A percentile compares a stretch with the other conserved stretches of the same genome.
Conservation (phyloP, 2,888 invertebrate genomes). For the Tenodera sinensis region DNA sequence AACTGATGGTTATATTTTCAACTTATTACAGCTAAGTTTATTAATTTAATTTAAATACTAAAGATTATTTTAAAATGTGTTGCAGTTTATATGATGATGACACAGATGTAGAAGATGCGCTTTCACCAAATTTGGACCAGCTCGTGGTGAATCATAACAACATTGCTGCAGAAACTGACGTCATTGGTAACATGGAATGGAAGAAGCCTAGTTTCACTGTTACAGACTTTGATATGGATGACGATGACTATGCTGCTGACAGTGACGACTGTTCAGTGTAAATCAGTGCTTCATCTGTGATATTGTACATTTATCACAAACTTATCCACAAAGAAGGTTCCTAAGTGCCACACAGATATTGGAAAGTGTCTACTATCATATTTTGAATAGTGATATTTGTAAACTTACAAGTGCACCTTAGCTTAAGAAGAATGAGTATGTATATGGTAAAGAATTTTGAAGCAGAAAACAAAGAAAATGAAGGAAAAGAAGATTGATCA, state of each 20-base stretch:
- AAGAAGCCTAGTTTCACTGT: conserved; percentile 29
- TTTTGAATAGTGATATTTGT: neutral
- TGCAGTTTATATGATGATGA: conserved; percentile 60
- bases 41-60: neutral
- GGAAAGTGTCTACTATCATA: neutral
- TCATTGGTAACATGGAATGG: conserved; percentile 1
- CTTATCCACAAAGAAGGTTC: neutral
- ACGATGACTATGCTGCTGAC: conserved; percentile 36
- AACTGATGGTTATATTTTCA: neutral
- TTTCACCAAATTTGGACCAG: conserved; percentile 65
- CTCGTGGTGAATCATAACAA: conserved; percentile 42
- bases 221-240: conserved; percentile 33
- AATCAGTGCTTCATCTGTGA: neutral
- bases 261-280: conserved; percentile 36
- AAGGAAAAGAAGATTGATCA: neutral
- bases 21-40: neutral
- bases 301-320: neutral
- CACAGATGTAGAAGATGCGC: conserved; percentile 60
- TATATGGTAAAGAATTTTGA: neutral
- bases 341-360: neutral
- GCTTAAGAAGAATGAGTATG: neutral
- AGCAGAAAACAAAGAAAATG: neutral
- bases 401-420: neutral
- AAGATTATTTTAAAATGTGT: conserved; percentile 35
- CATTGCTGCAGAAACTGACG: neutral